These are phyloP conservation scores for Calliphora vicina DNA, from an alignment of 1,140 invertebrate genomes.

Conservation along the genomic window DNA sequence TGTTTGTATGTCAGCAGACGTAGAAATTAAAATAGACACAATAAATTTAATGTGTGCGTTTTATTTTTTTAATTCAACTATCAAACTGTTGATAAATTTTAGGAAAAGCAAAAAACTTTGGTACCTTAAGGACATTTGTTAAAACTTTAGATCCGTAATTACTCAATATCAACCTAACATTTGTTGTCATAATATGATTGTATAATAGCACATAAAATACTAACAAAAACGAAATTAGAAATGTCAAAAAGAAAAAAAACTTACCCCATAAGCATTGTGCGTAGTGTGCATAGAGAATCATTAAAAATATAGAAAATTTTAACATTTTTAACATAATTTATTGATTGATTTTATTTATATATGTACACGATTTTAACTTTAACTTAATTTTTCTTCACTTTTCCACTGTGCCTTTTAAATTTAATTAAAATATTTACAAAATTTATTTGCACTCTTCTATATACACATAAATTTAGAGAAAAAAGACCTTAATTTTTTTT, in stretches of 20 bases:
- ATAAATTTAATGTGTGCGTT: no score
- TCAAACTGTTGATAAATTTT: no score
- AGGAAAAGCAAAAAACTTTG: no score
- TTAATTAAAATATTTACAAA: conserved; percentile 2
- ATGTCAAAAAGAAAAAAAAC: not conserved
- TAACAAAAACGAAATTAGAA: not conserved
- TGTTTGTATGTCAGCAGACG: no score
- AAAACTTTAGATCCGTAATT: no score
- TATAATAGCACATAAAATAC: not conserved
- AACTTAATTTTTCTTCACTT: not conserved
- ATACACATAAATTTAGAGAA: not conserved
- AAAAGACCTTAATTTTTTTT: not conserved
- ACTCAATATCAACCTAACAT: no score
- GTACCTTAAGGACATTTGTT: no score
- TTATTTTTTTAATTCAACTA: no score
- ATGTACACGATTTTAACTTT: not conserved
- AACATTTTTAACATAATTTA: conserved; percentile 18
- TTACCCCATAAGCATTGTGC: conserved; percentile 19
- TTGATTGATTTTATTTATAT: no score
- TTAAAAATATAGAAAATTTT: not conserved
- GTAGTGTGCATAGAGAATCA: not conserved
- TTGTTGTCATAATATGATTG: not conserved
- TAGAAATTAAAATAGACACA: no score
- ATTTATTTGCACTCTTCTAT: not conserved
- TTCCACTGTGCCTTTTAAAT: not conserved